Base-by-base conservation (phyloP, 2,888 invertebrate species). In the Liodrosophila aerea region DNA sequence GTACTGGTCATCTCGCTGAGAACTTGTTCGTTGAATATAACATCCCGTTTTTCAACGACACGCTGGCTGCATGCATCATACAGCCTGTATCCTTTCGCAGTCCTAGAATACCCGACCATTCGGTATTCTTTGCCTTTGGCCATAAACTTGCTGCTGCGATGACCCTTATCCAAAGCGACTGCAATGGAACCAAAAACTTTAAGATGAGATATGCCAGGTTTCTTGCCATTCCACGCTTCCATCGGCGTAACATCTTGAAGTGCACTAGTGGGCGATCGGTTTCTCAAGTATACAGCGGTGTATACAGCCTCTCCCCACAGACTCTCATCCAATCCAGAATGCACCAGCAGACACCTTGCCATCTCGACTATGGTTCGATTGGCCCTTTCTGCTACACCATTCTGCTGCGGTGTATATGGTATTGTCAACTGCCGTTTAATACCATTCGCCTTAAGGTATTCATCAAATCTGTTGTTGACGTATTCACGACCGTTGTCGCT, bases 281-380 rank as follows among this genome's bases (percentile, higher is more conserved):
- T n/a, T n/a, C n/a, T n/a, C n/a, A n/a, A n/a, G 8, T 37, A 37
- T 4, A 15, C 15, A 4, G 37, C 16, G 4, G 37, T 37, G 4
- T 16, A 9, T 8, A 37, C 41, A 12, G 22, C 15, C 41, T 27
- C 31, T n/a, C n/a, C n/a, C n/a, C n/a, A n/a, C n/a, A n/a, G n/a
- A n/a, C n/a, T n/a, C n/a, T n/a, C n/a, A n/a, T n/a, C n/a, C n/a
- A n/a, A n/a, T n/a, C n/a, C n/a, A n/a, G n/a, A n/a, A n/a, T n/a
- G n/a, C n/a, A n/a, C n/a, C n/a, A n/a, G n/a, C n/a, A n/a, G n/a
- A n/a, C n/a, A n/a, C n/a, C n/a, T n/a, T 4, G 60, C 51, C 63
- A 63, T 67, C 15, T 60, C 63, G 7, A 60, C 57, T 5, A 67
- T 29, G 1, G 53, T 60, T 15, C 60, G 18, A 12, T 59, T 64